Evolutionary conservation across 1,140 invertebrate genomes (phyloP).

Genomic region (Schlechtendalia chinensis): DNA sequence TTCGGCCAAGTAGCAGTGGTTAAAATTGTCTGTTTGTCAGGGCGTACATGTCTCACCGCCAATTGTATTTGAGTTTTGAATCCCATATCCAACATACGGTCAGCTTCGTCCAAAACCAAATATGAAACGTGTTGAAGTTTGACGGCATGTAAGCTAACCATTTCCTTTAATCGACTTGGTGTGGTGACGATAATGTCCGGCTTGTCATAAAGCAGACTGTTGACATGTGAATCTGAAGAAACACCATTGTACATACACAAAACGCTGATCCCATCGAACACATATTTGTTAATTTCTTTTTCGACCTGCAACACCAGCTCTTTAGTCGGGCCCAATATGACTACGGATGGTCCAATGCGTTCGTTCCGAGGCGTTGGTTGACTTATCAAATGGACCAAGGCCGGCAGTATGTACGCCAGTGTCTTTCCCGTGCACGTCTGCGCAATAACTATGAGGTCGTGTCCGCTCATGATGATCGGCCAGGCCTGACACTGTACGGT

Average conservation of each 20-base stretch:
- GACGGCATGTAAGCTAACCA: constrained; percentile 60
- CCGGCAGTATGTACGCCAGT: constrained; percentile 85
- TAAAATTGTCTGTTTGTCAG: constrained; percentile 82
- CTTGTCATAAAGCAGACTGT: constrained; percentile 62
- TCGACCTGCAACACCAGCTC: constrained; percentile 90
- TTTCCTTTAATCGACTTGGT: constrained; percentile 80
- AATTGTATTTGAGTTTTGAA: constrained; percentile 85
- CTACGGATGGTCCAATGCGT: constrained; percentile 75
- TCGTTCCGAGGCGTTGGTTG: constrained; percentile 69
- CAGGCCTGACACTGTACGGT: constrained; percentile 90
- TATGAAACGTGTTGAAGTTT: constrained; percentile 65
- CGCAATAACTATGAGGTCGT: constrained; percentile 89
- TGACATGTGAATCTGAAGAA: constrained; percentile 71
- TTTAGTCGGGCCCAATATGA: constrained; percentile 87
- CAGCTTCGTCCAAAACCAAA: constrained; percentile 85
- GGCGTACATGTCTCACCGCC: constrained; percentile 71
- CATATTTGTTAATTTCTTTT: constrained; percentile 62
- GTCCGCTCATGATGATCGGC: constrained; percentile 80
- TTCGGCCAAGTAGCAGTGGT: constrained; percentile 88
- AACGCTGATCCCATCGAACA: not conserved
- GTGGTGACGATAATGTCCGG: constrained; percentile 88
- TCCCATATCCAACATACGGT: constrained; percentile 83
- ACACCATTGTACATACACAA: constrained; percentile 72
- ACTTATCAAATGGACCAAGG: constrained; percentile 81
- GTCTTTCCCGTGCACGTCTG: constrained; percentile 92